Conservation (phyloP, 2,797 vertebrate species). For the Gallinago stenura region DNA sequence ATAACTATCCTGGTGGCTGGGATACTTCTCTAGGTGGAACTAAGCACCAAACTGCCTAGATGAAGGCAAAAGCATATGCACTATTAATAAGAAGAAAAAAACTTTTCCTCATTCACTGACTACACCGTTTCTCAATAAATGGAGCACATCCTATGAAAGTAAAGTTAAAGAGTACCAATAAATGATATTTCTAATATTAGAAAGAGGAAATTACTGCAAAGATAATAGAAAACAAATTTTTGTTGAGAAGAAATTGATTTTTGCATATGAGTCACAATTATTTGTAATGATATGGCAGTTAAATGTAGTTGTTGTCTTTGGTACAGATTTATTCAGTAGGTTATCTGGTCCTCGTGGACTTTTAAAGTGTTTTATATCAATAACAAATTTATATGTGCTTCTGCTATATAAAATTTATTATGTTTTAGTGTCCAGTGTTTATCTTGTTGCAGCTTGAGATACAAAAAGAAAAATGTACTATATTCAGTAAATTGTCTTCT, state of each 20-base stretch:
- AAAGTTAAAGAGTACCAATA: neutral
- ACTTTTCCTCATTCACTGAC: conserved; percentile 24
- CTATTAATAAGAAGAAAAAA: conserved; percentile 38
- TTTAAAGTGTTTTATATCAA: neutral
- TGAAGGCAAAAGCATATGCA: neutral
- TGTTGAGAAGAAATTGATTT: neutral
- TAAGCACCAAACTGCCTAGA: neutral
- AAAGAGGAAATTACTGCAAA: neutral
- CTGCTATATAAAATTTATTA: neutral
- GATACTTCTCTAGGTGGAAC: neutral
- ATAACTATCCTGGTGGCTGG: neutral
- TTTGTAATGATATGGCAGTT: neutral
- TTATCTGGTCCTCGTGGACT: neutral
- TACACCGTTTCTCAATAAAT: conserved; percentile 31
- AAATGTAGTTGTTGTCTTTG: neutral
- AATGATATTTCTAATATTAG: neutral
- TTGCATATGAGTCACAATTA: neutral
- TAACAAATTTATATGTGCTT: neutral
- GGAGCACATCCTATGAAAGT: neutral
- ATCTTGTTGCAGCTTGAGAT: neutral
- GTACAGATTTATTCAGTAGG: neutral
- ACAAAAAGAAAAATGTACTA: neutral
- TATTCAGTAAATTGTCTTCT: neutral
- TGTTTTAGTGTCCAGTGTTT: neutral
- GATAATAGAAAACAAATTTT: neutral